Conservation (phyloP, 1,140 invertebrate genomes). For the Caenorhabditis briggsae region DNA sequence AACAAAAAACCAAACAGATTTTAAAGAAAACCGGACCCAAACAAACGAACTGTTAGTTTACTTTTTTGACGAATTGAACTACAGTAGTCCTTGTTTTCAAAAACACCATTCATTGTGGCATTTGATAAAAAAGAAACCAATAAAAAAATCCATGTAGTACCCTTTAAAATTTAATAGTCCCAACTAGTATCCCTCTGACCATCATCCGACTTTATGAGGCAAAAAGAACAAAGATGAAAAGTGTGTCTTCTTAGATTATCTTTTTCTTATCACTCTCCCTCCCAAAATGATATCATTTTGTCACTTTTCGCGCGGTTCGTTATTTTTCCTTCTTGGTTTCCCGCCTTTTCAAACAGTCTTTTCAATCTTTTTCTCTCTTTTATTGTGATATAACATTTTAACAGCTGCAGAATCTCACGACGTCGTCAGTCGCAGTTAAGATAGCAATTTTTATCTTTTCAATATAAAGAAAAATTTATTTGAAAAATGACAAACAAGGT, state of each 20-base stretch:
- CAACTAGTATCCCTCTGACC: background rate
- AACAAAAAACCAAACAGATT: too few species aligned
- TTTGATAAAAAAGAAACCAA: background rate
- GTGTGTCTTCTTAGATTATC: conserved; percentile 40
- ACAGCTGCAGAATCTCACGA: background rate
- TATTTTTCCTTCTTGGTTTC: background rate
- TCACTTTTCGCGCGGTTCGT: conserved; percentile 46
- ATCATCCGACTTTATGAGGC: conserved; percentile 6
- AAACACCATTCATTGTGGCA: background rate
- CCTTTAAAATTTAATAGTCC: conserved; percentile 22
- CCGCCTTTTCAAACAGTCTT: background rate
- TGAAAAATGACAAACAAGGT: background rate
- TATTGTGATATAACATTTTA: background rate
- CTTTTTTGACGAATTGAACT: too few species aligned
- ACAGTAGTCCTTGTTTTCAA: background rate
- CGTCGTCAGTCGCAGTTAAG: background rate
- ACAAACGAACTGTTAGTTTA: too few species aligned
- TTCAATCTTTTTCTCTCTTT: background rate
- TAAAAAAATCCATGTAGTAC: background rate
- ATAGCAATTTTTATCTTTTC: background rate
- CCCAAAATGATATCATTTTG: conserved; percentile 38
- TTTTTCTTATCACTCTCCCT: background rate
- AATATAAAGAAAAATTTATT: background rate
- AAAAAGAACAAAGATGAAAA: conserved; percentile 46
- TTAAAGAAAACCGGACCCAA: too few species aligned